phyloP scores from a whole-genome alignment of 2,888 invertebrate species.

The Lycia hirtaria region DNA sequence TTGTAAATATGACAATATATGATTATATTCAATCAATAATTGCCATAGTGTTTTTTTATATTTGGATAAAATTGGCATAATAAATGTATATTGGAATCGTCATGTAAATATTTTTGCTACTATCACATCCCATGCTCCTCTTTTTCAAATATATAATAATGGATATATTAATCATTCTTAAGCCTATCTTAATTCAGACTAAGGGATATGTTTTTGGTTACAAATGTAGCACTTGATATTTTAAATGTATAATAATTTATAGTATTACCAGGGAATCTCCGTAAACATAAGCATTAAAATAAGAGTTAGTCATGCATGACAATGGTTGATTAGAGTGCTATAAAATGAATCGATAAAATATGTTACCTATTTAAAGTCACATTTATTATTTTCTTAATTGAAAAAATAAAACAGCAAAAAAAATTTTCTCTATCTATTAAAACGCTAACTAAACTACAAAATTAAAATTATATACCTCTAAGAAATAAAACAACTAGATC shows the following conservation, averaged over 20 bases:
- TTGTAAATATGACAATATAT: not conserved
- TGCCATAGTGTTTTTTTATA: not conserved
- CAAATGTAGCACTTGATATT: conserved; percentile 69
- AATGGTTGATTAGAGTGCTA: not conserved
- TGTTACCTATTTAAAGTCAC: conserved; percentile 74
- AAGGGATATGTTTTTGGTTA: conserved; percentile 82
- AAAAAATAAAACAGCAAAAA: conserved; percentile 22
- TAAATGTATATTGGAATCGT: conserved; percentile 6
- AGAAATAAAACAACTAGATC: conserved; percentile 7
- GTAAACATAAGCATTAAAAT: not conserved
- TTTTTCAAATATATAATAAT: conserved; percentile 18
- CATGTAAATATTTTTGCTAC: conserved; percentile 17
- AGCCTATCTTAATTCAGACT: conserved; percentile 68
- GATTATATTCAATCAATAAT: not conserved
- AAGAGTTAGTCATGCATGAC: not conserved
- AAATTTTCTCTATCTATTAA: conserved; percentile 17
- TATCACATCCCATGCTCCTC: conserved; percentile 51
- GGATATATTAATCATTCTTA: conserved; percentile 53
- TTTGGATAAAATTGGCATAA: conserved; percentile 9
- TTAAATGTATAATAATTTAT: conserved; percentile 16
- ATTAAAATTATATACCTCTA: conserved; percentile 17
- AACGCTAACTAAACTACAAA: conserved; percentile 8
- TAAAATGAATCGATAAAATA: conserved; percentile 39
- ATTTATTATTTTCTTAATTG: conserved; percentile 72
- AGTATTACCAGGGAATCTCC: not conserved